Conservation (phyloP, 1,140 invertebrate species). For the Drosophila mayri region DNA sequence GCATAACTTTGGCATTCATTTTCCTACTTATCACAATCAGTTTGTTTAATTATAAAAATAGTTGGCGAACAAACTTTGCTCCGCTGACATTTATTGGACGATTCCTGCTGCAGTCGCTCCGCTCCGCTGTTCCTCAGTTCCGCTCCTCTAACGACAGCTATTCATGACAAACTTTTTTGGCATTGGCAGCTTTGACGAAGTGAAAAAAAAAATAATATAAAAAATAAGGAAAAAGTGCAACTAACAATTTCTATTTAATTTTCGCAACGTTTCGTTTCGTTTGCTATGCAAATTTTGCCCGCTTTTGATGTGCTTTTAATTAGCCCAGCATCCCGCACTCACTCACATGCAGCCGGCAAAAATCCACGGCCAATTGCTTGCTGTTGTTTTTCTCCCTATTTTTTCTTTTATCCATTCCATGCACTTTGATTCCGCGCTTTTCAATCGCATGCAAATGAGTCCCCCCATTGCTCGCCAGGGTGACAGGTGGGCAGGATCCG, state of each 20-base stretch:
- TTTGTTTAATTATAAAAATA: slow-evolving; percentile 77
- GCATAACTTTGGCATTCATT: slow-evolving; percentile 45
- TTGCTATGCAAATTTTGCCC: slow-evolving; percentile 70
- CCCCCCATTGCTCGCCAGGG: slow-evolving; percentile 6
- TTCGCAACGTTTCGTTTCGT: slow-evolving; percentile 67
- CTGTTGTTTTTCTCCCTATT: slow-evolving; percentile 48
- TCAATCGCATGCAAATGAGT: slow-evolving; percentile 74
- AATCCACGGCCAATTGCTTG: slow-evolving; percentile 70
- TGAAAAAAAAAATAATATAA: slow-evolving; percentile 38
- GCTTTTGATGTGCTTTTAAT: slow-evolving; percentile 77
- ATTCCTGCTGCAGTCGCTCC: slow-evolving; percentile 21
- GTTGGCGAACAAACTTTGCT: slow-evolving; percentile 66
- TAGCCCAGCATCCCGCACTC: slow-evolving; percentile 53
- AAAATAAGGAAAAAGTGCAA: slow-evolving; percentile 48
- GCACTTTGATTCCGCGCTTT: slow-evolving; percentile 66
- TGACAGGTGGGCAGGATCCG: slow-evolving; percentile 25
- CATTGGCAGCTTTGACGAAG: slow-evolving; percentile 63
- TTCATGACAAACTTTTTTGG: slow-evolving; percentile 63
- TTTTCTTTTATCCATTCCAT: slow-evolving; percentile 49
- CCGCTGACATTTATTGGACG: slow-evolving; percentile 71
- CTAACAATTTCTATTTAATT: slow-evolving; percentile 74
- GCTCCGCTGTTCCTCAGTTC: background rate
- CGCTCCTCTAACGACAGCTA: slow-evolving; percentile 38
- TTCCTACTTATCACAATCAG: slow-evolving; percentile 71
- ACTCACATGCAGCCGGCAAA: slow-evolving; percentile 34